Conservation (phyloP, 2,113 vertebrate genomes). For the Macrotis lagotis region DNA sequence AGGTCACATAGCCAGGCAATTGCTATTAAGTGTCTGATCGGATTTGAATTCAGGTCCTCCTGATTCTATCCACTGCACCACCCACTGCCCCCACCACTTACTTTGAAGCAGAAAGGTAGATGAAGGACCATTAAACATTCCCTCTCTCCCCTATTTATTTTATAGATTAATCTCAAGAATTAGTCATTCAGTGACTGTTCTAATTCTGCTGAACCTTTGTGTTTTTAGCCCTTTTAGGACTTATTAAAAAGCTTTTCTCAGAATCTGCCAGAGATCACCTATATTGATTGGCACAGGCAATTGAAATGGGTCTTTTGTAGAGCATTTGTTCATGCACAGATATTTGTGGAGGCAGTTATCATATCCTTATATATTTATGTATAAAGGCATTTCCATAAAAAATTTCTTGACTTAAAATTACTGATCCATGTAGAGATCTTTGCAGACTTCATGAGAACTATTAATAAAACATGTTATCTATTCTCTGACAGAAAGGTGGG, state of each 20-base stretch:
- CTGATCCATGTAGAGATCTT: background rate
- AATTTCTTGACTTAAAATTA: background rate
- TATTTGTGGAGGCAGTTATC: background rate
- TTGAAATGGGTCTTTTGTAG: background rate
- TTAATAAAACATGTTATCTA: background rate
- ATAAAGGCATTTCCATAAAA: background rate
- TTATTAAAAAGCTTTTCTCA: background rate
- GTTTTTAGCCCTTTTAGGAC: background rate
- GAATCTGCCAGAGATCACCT: background rate
- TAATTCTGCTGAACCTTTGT: background rate
- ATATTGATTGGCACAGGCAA: background rate
- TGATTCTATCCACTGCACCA: too few species aligned
- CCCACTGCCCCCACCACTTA: too few species aligned
- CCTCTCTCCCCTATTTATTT: background rate
- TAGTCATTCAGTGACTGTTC: background rate
- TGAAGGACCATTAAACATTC: background rate
- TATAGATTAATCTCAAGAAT: background rate
- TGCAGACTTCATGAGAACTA: background rate
- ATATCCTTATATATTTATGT: background rate
- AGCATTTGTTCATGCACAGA: background rate
- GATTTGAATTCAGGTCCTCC: too few species aligned
- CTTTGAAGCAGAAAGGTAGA: background rate
- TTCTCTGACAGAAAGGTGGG: background rate
- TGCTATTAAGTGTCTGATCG: too few species aligned
- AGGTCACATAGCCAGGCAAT: too few species aligned